A percentile compares a stretch with the other conserved stretches of the same genome.
These are phyloP conservation scores for Lerema accius DNA, from an alignment of 1,140 invertebrate species.

Conservation along the genomic window DNA sequence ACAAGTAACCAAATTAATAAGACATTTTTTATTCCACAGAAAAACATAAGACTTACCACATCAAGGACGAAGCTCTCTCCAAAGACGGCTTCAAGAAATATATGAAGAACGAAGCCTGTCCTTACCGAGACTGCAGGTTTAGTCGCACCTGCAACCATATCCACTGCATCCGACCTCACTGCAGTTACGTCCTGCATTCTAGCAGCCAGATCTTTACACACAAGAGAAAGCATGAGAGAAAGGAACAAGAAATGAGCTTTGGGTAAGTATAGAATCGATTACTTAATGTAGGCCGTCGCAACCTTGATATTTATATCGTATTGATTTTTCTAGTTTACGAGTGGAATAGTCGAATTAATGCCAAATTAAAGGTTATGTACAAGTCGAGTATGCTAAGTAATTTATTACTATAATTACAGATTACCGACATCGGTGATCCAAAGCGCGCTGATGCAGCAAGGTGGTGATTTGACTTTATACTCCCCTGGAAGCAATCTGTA, in stretches of 20 bases:
- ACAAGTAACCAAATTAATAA: background rate
- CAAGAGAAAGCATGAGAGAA: slow-evolving; percentile 97
- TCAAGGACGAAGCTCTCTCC: slow-evolving; percentile 97
- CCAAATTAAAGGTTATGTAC: slow-evolving; percentile 5
- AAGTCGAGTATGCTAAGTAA: background rate
- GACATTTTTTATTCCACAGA: slow-evolving; percentile 85
- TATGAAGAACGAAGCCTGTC: slow-evolving; percentile 97
- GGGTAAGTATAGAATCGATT: slow-evolving; percentile 54
- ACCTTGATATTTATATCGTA: background rate
- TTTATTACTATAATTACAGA: slow-evolving; percentile 45
- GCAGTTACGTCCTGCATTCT: slow-evolving; percentile 97
- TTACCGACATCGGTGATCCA: slow-evolving; percentile 78
- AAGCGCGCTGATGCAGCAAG: slow-evolving; percentile 75
- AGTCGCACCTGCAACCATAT: slow-evolving; percentile 98
- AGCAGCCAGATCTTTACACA: slow-evolving; percentile 98
- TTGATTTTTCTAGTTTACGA: background rate
- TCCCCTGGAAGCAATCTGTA: slow-evolving; percentile 66
- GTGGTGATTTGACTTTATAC: slow-evolving; percentile 71
- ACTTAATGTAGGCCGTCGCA: background rate
- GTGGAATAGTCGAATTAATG: slow-evolving; percentile 1
- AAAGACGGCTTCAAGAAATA: slow-evolving; percentile 99
- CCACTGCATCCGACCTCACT: slow-evolving; percentile 97
- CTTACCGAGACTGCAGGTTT: slow-evolving; percentile 95
- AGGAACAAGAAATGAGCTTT: slow-evolving; percentile 89
- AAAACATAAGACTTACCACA: slow-evolving; percentile 99